Conservation (phyloP, 2,797 vertebrate species). For the Oreochromis mossambicus region DNA sequence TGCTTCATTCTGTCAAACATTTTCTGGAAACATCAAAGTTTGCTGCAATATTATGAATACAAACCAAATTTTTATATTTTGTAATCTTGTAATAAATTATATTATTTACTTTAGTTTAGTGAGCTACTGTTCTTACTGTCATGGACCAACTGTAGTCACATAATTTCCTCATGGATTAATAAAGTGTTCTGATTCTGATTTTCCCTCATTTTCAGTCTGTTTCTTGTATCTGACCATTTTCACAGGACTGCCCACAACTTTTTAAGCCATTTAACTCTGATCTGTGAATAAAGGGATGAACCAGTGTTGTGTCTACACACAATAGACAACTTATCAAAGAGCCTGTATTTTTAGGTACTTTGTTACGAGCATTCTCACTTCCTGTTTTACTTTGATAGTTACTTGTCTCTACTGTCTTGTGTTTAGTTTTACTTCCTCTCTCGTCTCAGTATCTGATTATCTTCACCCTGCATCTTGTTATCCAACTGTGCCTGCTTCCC, state of each 20-base stretch:
- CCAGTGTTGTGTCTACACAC: no score
- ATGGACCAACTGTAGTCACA: accelerated
- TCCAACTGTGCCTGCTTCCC: accelerated
- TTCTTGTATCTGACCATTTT: background rate
- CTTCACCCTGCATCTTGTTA: accelerated
- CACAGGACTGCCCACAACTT: accelerated
- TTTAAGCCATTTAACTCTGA: background rate
- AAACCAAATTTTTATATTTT: no score
- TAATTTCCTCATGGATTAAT: background rate
- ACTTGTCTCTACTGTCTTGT: background rate
- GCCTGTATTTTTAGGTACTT: background rate
- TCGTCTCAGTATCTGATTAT: background rate
- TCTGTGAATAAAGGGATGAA: background rate
- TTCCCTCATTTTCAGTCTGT: background rate
- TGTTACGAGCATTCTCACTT: background rate
- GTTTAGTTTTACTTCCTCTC: accelerated
- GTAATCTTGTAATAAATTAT: accelerated
- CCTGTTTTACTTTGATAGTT: background rate
- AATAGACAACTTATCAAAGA: background rate
- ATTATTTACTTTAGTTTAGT: no score
- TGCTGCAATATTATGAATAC: accelerated
- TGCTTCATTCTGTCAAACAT: no score
- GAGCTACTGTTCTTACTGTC: accelerated
- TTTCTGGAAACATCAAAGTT: accelerated
- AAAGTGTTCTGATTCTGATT: background rate